phyloP scores from a whole-genome alignment of 2,113 vertebrate genomes.

The Pleuronectes platessa region DNA sequence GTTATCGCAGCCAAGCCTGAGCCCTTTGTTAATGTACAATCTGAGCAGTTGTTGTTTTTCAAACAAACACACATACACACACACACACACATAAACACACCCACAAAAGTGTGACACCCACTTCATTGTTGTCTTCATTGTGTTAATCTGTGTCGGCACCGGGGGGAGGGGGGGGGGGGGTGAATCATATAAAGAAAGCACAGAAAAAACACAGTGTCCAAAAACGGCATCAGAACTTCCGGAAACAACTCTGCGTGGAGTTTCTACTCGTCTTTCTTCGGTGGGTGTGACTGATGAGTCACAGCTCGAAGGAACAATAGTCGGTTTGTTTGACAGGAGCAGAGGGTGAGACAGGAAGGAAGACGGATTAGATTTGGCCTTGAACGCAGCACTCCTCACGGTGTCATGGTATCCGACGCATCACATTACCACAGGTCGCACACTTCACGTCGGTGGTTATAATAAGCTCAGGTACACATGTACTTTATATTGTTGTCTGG shows the following conservation, averaged over 20 bases:
- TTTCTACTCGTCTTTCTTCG: conserved; percentile 38
- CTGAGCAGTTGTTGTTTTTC: conserved; percentile 43
- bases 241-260: conserved; percentile 23
- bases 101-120: conserved; percentile 32
- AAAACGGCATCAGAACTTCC: conserved; percentile 13
- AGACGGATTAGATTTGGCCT: conserved; percentile 29
- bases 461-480: background rate
- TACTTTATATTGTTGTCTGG: background rate
- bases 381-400: background rate
- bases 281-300: conserved; percentile 71
- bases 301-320: conserved; percentile 62
- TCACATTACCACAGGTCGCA: background rate
- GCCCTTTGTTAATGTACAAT: conserved; percentile 55
- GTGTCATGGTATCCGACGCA: conserved; percentile 9
- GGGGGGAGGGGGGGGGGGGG: too few species aligned
- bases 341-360: conserved; percentile 38
- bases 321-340: conserved; percentile 59
- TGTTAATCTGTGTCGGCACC: conserved; percentile 20
- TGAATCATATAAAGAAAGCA: background rate
- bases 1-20: conserved; percentile 46
- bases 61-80: background rate
- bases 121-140: conserved; percentile 25
- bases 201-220: background rate
- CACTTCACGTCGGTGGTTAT: background rate
- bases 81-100: conserved; percentile 7